Evolutionary conservation across 2,797 vertebrate genomes (phyloP), one percentile per base, ranked within the genome.

Genomic region (Chelonia mydas): DNA sequence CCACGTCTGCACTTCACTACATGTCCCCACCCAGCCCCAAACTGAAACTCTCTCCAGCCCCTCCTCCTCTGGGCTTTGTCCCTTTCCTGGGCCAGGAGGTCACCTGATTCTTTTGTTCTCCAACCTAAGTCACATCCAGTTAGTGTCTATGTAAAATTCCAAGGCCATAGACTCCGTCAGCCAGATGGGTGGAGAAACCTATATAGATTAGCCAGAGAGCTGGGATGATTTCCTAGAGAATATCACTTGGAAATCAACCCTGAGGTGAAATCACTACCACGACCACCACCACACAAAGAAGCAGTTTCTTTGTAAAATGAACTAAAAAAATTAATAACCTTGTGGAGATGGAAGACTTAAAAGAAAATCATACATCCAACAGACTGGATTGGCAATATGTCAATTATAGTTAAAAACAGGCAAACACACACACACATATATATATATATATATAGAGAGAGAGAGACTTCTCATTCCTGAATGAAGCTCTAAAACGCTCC

Each of bases 301-400:
- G 65, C 65, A 72, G 4, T 45, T 47, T 79, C 55, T 92, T 91
- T 92, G 83, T 83, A 93, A 90, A 90, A 90, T 83, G 76, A 59
- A 49, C 74, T 86, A 27, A 90, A 86, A 17, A 95, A 87, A 88
- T 1, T 80, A 65, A 50, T 82, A 89, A 89, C 47, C 23, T 89
- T 15, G 12, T 16, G 81, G 33, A 96, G 91, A 45, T 47, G 87
- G 37, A 83, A 83, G 54, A 47, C 87, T 91, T 91, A 83, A 94
- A 95, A 81, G 80, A 83, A 59, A 77, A 83, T 80, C 49, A 17
- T 61, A 21, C 0, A 0, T 47, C 87, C 49, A 83, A 92, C 84
- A 85, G 50, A 92, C 47, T 51, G 65, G 92, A 92, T 78, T 25
- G 77, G 27, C 45, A 84, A 6, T 13, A 15, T 59, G 88, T 76